phyloP scores from a whole-genome alignment of 2,888 invertebrate species.

The Habroteleia sp. region DNA sequence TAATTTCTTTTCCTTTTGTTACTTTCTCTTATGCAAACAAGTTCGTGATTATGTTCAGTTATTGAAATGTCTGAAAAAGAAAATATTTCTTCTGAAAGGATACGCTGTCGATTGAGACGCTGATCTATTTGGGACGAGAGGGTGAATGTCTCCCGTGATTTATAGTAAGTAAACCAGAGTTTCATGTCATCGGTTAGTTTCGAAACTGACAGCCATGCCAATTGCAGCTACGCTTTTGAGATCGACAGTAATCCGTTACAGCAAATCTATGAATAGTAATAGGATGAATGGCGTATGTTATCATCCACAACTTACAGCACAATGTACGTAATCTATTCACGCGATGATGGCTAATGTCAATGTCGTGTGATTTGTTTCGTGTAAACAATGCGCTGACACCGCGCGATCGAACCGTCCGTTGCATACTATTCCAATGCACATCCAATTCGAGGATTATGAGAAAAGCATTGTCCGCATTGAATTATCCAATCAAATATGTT shows the following conservation, averaged over 20 bases:
- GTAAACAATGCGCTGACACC: slow-evolving; percentile 36
- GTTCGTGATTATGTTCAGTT: too few species aligned
- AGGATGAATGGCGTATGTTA: slow-evolving; percentile 63
- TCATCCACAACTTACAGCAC: slow-evolving; percentile 48
- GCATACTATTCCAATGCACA: slow-evolving; percentile 9
- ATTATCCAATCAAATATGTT: slow-evolving; percentile 7
- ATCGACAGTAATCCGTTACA: slow-evolving; percentile 65
- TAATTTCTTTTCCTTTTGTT: too few species aligned
- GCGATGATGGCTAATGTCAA: slow-evolving; percentile 62
- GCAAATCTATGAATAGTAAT: slow-evolving; percentile 64
- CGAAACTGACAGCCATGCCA: slow-evolving; percentile 68
- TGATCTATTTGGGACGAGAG: slow-evolving; percentile 58
- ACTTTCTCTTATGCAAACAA: too few species aligned
- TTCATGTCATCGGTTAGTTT: slow-evolving; percentile 76
- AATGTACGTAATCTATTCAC: slow-evolving; percentile 46
- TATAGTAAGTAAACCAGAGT: slow-evolving; percentile 79
- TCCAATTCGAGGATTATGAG: slow-evolving; percentile 11
- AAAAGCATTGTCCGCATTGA: slow-evolving; percentile 6
- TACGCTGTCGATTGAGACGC: slow-evolving; percentile 34
- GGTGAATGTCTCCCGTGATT: slow-evolving; percentile 68
- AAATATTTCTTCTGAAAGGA: too few species aligned
- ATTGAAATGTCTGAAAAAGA: too few species aligned
- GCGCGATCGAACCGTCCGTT: slow-evolving; percentile 18
- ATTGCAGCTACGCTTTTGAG: slow-evolving; percentile 59
- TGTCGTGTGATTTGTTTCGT: slow-evolving; percentile 54